Evolutionary conservation across 2,797 vertebrate genomes (phyloP).

Genomic region (Hemitrygon akajei): DNA sequence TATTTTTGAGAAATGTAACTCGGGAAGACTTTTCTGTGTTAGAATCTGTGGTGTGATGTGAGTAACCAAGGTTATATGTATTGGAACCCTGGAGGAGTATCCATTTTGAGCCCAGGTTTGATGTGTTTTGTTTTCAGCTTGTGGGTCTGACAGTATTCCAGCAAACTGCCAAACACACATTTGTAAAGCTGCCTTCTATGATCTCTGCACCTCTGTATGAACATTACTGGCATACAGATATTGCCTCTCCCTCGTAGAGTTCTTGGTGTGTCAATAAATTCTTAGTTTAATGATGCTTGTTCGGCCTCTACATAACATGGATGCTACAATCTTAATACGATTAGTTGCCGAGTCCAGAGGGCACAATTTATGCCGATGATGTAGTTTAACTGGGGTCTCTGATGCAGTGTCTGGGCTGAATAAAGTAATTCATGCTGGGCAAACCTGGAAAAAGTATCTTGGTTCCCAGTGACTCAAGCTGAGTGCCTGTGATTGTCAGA

Average conservation of each 20-base stretch:
- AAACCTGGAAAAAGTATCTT: neutral
- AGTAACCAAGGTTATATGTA: no score
- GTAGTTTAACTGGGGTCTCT: neutral
- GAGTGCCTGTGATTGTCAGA: neutral
- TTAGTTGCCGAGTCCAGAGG: neutral
- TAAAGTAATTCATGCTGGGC: no score
- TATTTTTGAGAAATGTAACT: neutral
- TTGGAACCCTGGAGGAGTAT: no score
- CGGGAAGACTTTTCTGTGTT: neutral
- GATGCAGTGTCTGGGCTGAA: neutral
- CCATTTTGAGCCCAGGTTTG: no score
- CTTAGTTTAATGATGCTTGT: neutral
- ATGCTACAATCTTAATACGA: neutral
- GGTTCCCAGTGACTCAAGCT: neutral
- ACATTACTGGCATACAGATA: neutral
- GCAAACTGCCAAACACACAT: neutral
- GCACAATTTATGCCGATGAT: neutral
- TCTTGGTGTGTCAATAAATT: neutral
- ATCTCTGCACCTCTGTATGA: neutral
- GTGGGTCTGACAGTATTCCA: neutral
- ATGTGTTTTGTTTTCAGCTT: neutral
- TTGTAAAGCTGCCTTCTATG: neutral
- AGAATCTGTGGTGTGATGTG: neutral
- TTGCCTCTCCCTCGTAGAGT: neutral
- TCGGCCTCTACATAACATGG: neutral